Evolutionary conservation across 1,140 invertebrate species (phyloP), one percentile per base, ranked within the genome.

Genomic region (Macrobrachium rosenbergii): DNA sequence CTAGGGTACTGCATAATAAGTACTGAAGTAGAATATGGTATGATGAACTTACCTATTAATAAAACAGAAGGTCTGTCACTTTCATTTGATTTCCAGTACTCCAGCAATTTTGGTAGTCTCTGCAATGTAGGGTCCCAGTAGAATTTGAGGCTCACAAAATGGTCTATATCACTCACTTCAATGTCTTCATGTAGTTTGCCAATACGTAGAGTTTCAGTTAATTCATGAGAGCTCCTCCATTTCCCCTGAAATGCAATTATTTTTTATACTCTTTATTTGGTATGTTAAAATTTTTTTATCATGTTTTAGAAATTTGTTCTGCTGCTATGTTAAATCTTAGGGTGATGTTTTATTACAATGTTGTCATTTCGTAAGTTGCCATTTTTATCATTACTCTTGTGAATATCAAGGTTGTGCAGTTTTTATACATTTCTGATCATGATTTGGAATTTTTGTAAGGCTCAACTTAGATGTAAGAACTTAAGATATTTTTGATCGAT

Each of bases 171-270:
- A n/a, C 69, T 37, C 77, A 86, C 76, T 28, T 86, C 83, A 43
- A 86, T 86, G 23, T 86, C 73, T 21, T 86, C 77, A 43, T 86
- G 83, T 21, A 86, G 63, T 58, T 79, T 86, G 12, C 83, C 83
- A 43, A 80, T 86, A 2, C 83, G 75, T 10, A 86, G 60, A 28
- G 16, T 79, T 73, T 86, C 83, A 45, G 58, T 37, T 23, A 86
- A 64, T 60, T 86, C 83, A 23, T 86, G 83, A 6, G 69, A 52
- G n/a, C 83, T 86, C n/a, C 83, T 43, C 83, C 83, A 86, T n/a
- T 80, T 86, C 5, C 64, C 83, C 83, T 86, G 16, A 59, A 69
- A 21, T 52, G 5, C 14, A 16, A 60, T 21, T 12, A 59, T 78
- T 43, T 37, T 28, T 8, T 10, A 21, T 60, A 37, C 72, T 12